These are phyloP conservation scores for Channallabes apus DNA, from an alignment of 2,797 vertebrate genomes.

Conservation along the genomic window DNA sequence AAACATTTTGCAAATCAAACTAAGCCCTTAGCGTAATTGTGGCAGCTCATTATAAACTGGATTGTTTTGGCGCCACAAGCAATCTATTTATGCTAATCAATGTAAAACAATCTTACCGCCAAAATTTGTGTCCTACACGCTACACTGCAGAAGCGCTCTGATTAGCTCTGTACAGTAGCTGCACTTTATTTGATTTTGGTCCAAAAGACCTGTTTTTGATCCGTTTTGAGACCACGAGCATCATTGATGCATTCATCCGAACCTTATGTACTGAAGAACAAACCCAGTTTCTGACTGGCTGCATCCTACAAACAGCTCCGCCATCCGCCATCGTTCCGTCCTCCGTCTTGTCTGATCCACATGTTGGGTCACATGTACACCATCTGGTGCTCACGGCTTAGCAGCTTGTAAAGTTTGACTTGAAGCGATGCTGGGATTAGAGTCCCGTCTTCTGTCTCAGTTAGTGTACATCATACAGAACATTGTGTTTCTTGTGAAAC, in stretches of 20 bases:
- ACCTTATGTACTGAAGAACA: not conserved
- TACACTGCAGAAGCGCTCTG: not conserved
- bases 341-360: not conserved
- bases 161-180: too few relatives aligned
- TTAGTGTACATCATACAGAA: not conserved
- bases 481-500: not conserved
- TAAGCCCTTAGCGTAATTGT: not conserved
- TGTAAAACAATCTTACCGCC: not conserved
- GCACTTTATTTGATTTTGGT: too few relatives aligned
- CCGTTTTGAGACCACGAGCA: not conserved
- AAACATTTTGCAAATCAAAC: slow-evolving; percentile 18
- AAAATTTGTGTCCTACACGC: not conserved
- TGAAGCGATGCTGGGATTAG: not conserved
- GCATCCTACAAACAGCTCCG: not conserved
- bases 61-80: not conserved
- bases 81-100: slow-evolving; percentile 30
- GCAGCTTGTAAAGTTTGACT: not conserved
- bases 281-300: not conserved
- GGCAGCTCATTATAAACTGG: slow-evolving; percentile 17
- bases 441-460: not conserved
- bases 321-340: not conserved
- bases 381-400: not conserved
- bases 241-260: not conserved
- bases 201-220: not conserved
- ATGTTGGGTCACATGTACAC: not conserved